phyloP scores from a whole-genome alignment of 2,797 vertebrate genomes.

The Smutsia temminckii region DNA sequence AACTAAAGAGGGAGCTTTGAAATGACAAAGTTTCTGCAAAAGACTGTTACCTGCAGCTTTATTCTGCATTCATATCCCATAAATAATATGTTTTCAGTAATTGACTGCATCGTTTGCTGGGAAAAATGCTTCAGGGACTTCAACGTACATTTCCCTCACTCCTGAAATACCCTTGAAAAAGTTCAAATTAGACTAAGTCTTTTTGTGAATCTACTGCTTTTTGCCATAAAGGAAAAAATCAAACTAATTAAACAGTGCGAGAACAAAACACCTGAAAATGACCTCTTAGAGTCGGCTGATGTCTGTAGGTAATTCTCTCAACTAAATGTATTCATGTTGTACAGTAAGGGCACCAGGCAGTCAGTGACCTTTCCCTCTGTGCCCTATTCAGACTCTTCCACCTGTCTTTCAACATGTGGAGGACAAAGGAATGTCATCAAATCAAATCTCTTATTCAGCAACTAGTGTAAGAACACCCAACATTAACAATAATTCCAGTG shows the following conservation, averaged over 20 bases:
- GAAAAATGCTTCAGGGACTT: conserved; percentile 50
- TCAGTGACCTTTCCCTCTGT: conserved; percentile 28
- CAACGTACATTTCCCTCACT: conserved; percentile 39
- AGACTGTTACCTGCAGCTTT: not conserved
- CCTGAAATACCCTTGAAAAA: conserved; percentile 60
- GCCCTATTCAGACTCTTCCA: not conserved
- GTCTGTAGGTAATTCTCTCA: conserved; percentile 56
- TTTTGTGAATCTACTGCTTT: conserved; percentile 61
- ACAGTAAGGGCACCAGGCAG: not conserved
- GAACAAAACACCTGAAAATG: conserved; percentile 56
- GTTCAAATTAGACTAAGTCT: not conserved
- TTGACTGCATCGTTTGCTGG: not conserved
- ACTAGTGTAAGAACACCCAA: not conserved
- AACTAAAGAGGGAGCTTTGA: not conserved
- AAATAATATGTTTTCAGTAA: not conserved
- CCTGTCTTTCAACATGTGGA: conserved; percentile 34
- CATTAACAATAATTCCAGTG: not conserved
- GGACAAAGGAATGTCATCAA: conserved; percentile 47
- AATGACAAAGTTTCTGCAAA: not conserved
- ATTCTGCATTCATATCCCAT: not conserved
- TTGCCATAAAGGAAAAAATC: conserved; percentile 68
- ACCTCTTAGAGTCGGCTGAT: conserved; percentile 45
- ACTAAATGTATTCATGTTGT: conserved; percentile 22
- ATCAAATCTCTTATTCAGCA: not conserved
- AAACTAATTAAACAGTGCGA: conserved; percentile 63